Conservation (phyloP, 2,888 invertebrate species). For the Drosophila limbata region DNA sequence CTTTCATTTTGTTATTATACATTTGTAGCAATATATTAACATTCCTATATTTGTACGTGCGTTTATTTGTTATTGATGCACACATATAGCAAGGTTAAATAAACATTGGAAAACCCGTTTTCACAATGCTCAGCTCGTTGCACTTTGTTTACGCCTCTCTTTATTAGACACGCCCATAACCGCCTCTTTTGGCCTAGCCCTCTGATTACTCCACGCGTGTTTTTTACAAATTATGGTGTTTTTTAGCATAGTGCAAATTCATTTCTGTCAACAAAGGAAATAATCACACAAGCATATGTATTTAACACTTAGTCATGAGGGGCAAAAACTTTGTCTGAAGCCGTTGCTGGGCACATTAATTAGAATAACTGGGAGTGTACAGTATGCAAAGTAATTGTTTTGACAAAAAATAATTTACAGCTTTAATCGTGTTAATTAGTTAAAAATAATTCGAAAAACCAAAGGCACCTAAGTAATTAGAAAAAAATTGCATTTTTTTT, state of each 20-base stretch:
- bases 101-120: slow-evolving; percentile 52
- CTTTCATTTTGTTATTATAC: slow-evolving; percentile 13
- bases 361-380: not conserved
- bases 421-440: too few species aligned
- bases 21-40: slow-evolving; percentile 19
- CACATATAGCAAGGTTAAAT: slow-evolving; percentile 69
- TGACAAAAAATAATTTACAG: not conserved
- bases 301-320: slow-evolving; percentile 39
- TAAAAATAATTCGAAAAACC: too few species aligned
- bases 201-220: slow-evolving; percentile 49
- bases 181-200: slow-evolving; percentile 23
- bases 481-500: too few species aligned
- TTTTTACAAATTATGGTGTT: slow-evolving; percentile 44
- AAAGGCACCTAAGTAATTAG: too few species aligned
- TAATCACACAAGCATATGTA: slow-evolving; percentile 23
- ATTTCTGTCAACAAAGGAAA: slow-evolving; percentile 51
- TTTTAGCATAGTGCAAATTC: slow-evolving; percentile 53
- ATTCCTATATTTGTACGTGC: slow-evolving; percentile 40
- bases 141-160: slow-evolving; percentile 24
- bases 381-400: not conserved
- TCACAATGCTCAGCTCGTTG: slow-evolving; percentile 9
- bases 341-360: slow-evolving; percentile 26
- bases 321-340: not conserved
- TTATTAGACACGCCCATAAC: slow-evolving; percentile 36
- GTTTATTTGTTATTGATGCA: slow-evolving; percentile 60